Evolutionary conservation across 1,140 invertebrate species (phyloP).

Genomic region (Phortica variegata): DNA sequence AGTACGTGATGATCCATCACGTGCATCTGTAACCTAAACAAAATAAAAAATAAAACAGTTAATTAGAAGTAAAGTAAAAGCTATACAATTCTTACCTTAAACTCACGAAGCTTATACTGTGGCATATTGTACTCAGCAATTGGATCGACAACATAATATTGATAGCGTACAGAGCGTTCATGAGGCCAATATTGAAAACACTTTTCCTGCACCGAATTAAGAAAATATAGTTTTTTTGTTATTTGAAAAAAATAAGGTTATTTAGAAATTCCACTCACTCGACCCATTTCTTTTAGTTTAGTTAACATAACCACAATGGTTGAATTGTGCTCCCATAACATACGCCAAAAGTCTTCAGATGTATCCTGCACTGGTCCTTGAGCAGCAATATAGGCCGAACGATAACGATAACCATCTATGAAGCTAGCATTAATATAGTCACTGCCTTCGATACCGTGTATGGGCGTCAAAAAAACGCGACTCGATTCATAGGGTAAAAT

Average conservation of each 20-base stretch:
- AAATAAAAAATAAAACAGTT: neutral
- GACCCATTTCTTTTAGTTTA: constrained; percentile 95
- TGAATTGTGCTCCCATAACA: constrained; percentile 99
- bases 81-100: constrained; percentile 69
- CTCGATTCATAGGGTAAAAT: constrained; percentile 97
- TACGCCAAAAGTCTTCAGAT: constrained; percentile 98
- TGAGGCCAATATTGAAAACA: constrained; percentile 99
- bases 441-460: constrained; percentile 89
- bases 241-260: neutral
- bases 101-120: constrained; percentile 96
- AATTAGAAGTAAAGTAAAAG: neutral
- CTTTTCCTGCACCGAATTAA: constrained; percentile 74
- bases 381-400: constrained; percentile 95
- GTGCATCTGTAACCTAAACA: constrained; percentile 75
- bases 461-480: constrained; percentile 88
- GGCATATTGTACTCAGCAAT: constrained; percentile 99
- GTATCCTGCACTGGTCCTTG: constrained; percentile 96
- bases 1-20: constrained; percentile 93
- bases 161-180: constrained; percentile 92
- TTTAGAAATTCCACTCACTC: constrained; percentile 64
- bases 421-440: constrained; percentile 99
- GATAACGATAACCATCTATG: constrained; percentile 91
- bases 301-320: constrained; percentile 99
- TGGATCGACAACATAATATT: constrained; percentile 97
- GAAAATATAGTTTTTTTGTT: neutral